These are phyloP conservation scores for Bombus consobrinus DNA, from an alignment of 1,140 invertebrate genomes.

Conservation along the genomic window DNA sequence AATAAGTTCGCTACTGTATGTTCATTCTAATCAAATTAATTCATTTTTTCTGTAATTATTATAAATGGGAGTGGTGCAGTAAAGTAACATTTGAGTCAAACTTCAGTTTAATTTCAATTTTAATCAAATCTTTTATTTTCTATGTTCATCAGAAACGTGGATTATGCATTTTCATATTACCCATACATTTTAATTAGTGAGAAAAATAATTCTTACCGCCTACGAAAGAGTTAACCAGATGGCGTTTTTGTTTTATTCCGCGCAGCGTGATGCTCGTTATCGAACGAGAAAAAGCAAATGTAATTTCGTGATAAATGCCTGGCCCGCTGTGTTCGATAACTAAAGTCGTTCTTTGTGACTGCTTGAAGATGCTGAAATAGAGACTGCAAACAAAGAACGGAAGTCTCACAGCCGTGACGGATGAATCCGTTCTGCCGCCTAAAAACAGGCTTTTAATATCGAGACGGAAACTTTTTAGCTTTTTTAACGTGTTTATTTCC, in stretches of 20 bases:
- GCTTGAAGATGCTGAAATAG: conserved; percentile 52
- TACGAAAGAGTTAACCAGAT: background rate
- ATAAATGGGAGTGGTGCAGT: background rate
- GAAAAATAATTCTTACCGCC: background rate
- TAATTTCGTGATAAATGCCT: background rate
- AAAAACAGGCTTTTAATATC: conserved; percentile 31
- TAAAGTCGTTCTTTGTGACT: conserved; percentile 21
- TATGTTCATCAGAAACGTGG: background rate
- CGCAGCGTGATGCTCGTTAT: background rate
- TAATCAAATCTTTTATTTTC: background rate
- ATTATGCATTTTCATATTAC: background rate
- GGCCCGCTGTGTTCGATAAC: background rate
- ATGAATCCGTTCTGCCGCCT: conserved; percentile 25
- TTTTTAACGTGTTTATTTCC: background rate
- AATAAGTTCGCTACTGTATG: too few relatives aligned
- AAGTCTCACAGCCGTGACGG: conserved; percentile 54
- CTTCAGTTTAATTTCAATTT: too few relatives aligned
- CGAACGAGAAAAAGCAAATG: background rate
- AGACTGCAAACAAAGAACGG: conserved; percentile 55
- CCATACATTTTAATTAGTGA: background rate
- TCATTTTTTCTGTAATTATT: too few relatives aligned
- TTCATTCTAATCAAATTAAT: too few relatives aligned
- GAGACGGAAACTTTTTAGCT: background rate
- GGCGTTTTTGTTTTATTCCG: background rate
- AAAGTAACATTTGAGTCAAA: background rate